Evolutionary conservation across 2,888 invertebrate genomes (phyloP).

Genomic region (Zele albiditarsus): DNA sequence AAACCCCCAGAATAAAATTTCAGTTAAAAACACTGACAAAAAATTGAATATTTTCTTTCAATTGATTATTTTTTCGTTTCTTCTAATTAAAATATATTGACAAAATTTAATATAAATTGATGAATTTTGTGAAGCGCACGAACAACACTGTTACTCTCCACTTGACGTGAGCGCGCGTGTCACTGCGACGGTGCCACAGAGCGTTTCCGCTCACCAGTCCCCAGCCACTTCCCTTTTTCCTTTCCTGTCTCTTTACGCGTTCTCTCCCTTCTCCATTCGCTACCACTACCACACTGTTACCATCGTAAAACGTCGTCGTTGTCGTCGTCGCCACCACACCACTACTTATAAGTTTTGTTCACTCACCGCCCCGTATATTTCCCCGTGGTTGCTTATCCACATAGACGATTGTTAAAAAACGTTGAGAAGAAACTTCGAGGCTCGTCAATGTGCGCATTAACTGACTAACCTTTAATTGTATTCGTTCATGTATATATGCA

Average conservation of each 20-base stretch:
- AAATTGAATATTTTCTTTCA: too few species aligned
- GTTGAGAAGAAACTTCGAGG: background rate
- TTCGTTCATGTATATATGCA: background rate
- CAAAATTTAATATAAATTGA: background rate
- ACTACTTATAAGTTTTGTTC: constrained; percentile 35
- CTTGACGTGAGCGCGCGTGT: constrained; percentile 72
- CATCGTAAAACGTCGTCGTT: too few species aligned
- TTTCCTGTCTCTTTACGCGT: constrained; percentile 34
- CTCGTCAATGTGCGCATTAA: constrained; percentile 71
- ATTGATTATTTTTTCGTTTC: too few species aligned
- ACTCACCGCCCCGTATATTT: constrained; percentile 46
- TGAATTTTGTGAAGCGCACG: background rate
- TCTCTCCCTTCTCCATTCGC: constrained; percentile 9
- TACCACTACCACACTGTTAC: constrained; percentile 1
- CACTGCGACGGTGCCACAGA: constrained; percentile 70
- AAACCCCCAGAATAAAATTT: too few species aligned
- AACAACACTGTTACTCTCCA: constrained; percentile 54
- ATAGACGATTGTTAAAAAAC: background rate
- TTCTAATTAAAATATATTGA: constrained; percentile 2
- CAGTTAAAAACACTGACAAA: too few species aligned
- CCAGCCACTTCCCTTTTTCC: constrained; percentile 50
- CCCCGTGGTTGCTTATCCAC: constrained; percentile 29
- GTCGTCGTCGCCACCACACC: constrained; percentile 37
- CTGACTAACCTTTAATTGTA: constrained; percentile 43
- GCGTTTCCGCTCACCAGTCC: constrained; percentile 70